These are phyloP conservation scores for Sorex araneus DNA, from an alignment of 2,113 vertebrate genomes.

Conservation along the genomic window DNA sequence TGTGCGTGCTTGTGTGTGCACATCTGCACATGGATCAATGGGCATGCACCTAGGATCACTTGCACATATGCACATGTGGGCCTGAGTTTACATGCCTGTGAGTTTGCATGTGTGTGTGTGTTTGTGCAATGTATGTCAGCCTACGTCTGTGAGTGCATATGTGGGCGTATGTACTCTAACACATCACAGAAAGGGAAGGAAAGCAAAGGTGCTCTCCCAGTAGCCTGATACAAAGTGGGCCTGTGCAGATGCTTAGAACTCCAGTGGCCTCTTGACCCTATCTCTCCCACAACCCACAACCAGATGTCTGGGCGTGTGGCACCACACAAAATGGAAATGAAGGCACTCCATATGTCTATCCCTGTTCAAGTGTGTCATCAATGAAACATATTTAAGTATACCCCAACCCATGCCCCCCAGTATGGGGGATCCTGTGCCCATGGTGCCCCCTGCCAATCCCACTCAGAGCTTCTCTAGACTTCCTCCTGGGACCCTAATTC, in stretches of 20 bases:
- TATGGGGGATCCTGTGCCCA: not conserved
- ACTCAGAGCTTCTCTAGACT: too few species aligned
- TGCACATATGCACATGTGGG: too few species aligned
- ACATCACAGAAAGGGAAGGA: not conserved
- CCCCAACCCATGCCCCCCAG: not conserved
- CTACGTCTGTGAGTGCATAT: not conserved
- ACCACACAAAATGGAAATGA: not conserved
- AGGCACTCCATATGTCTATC: not conserved
- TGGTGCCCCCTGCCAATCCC: too few species aligned
- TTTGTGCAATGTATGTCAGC: not conserved
- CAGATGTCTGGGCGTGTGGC: not conserved
- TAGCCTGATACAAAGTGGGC: not conserved
- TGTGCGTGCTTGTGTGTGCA: too few species aligned
- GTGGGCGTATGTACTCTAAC: not conserved
- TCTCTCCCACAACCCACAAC: not conserved
- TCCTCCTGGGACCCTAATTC: not conserved
- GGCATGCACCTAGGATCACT: not conserved
- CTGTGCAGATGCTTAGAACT: not conserved
- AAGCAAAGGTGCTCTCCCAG: not conserved
- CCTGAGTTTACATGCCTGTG: not conserved
- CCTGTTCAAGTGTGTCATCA: not conserved
- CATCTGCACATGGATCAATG: too few species aligned
- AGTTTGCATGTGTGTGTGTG: not conserved
- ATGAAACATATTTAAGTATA: not conserved
- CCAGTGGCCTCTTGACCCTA: not conserved